These are phyloP conservation scores for Plectropomus leopardus DNA, from an alignment of 2,113 vertebrate genomes.

Conservation along the genomic window DNA sequence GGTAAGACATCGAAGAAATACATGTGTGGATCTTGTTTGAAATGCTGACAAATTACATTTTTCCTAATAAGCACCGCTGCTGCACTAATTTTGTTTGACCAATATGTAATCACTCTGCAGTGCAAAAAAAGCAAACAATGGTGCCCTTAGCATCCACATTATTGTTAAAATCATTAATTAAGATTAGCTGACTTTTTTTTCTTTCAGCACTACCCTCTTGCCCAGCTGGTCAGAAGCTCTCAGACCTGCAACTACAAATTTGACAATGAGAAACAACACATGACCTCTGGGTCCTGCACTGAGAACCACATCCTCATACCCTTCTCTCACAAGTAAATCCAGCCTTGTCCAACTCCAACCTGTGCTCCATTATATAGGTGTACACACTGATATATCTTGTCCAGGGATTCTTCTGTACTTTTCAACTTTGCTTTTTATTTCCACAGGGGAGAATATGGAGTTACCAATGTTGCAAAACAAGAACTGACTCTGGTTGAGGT, in stretches of 20 bases:
- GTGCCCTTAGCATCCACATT: too few species aligned
- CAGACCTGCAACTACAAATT: conserved; percentile 93
- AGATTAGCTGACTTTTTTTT: neutral
- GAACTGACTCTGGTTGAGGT: conserved; percentile 87
- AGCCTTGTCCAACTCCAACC: neutral
- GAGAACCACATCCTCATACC: conserved; percentile 93
- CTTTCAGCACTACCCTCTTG: conserved; percentile 85
- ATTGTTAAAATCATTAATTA: neutral
- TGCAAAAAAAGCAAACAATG: neutral
- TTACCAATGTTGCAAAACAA: conserved; percentile 90
- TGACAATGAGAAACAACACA: conserved; percentile 87
- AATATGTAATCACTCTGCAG: neutral
- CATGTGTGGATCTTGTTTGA: neutral
- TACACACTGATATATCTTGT: neutral
- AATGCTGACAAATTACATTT: neutral
- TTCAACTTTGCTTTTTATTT: neutral
- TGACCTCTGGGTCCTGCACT: conserved; percentile 88
- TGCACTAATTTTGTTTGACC: neutral
- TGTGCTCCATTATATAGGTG: neutral
- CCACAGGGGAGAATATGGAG: conserved; percentile 86
- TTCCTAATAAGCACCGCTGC: neutral
- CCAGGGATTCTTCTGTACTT: neutral
- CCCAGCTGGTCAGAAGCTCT: conserved; percentile 89
- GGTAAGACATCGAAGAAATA: conserved; percentile 78
- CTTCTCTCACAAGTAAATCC: conserved; percentile 89